Evolutionary conservation across 1,140 invertebrate genomes (phyloP).

Genomic region (Hydropsyche tenuis): DNA sequence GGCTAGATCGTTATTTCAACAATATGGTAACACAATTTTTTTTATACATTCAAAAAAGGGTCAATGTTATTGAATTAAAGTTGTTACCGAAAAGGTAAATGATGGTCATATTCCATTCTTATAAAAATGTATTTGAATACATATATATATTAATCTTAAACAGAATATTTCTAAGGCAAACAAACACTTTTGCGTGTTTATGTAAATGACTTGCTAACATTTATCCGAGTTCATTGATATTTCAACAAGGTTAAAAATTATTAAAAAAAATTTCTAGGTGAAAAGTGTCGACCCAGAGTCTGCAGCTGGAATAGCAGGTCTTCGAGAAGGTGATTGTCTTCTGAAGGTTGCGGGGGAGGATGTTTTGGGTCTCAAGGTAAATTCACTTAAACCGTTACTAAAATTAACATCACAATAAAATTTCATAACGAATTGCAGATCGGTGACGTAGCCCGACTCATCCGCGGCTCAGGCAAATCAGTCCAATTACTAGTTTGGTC

Average conservation of each 20-base stretch:
- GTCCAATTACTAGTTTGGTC: slow-evolving; percentile 61
- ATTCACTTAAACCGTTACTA: neutral
- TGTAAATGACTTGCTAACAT: no score
- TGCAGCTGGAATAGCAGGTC: slow-evolving; percentile 59
- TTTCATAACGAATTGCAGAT: slow-evolving; percentile 45
- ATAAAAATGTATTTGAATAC: no score
- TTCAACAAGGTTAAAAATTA: no score
- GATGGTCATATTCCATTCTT: no score
- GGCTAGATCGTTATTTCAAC: no score
- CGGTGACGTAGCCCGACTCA: slow-evolving; percentile 55
- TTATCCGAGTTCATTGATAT: no score
- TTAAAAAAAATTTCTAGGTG: slow-evolving; percentile 51
- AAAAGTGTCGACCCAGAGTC: slow-evolving; percentile 61
- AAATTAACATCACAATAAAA: neutral
- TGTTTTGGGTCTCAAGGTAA: slow-evolving; percentile 62
- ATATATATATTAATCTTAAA: no score
- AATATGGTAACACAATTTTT: no score
- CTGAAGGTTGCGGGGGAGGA: slow-evolving; percentile 65
- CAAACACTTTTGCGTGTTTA: no score
- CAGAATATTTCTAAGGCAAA: neutral
- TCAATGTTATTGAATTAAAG: no score
- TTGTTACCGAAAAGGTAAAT: no score
- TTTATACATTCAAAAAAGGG: no score
- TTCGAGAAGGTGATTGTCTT: slow-evolving; percentile 69
- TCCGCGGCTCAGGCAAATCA: neutral